Percentiles rank a stretch among this genome's conserved stretches.
These are phyloP conservation scores for Platysteira castanea DNA, from an alignment of 2,113 vertebrate species.

Conservation along the genomic window DNA sequence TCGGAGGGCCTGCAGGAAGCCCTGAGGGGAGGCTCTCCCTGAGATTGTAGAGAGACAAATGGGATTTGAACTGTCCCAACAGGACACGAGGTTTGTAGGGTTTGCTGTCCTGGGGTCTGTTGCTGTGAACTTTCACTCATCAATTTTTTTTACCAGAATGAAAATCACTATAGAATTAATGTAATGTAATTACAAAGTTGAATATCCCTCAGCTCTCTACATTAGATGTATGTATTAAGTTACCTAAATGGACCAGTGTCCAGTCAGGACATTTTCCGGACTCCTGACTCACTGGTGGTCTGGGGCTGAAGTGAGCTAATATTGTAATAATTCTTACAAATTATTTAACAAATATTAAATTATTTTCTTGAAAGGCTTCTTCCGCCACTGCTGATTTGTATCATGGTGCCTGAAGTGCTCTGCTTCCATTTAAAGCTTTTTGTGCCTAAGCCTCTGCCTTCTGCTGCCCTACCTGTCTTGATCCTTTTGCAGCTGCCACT, in stretches of 20 bases:
- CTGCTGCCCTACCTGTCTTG: slow-evolving; percentile 29
- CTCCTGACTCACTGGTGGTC: neutral
- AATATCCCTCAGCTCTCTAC: neutral
- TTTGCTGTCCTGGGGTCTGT: neutral
- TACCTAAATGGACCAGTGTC: slow-evolving; percentile 24
- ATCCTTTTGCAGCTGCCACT: slow-evolving; percentile 46
- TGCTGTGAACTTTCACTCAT: neutral
- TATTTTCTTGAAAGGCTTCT: slow-evolving; percentile 52
- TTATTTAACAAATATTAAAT: slow-evolving; percentile 50
- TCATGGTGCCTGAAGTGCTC: neutral
- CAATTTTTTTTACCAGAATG: neutral
- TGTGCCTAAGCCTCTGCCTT: neutral
- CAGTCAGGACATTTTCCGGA: slow-evolving; percentile 5
- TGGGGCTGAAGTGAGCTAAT: slow-evolving; percentile 6
- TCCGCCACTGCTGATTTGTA: slow-evolving; percentile 9
- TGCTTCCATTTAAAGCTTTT: slow-evolving; percentile 39
- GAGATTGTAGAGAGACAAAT: neutral
- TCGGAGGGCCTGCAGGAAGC: neutral
- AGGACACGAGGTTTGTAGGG: neutral
- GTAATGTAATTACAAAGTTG: slow-evolving; percentile 13
- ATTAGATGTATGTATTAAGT: slow-evolving; percentile 43
- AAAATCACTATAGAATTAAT: neutral
- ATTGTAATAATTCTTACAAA: slow-evolving; percentile 40
- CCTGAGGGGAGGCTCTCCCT: neutral
- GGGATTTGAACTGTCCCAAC: neutral